Conservation (phyloP, 2,888 invertebrate genomes). For the Platycnemis pennipes region DNA sequence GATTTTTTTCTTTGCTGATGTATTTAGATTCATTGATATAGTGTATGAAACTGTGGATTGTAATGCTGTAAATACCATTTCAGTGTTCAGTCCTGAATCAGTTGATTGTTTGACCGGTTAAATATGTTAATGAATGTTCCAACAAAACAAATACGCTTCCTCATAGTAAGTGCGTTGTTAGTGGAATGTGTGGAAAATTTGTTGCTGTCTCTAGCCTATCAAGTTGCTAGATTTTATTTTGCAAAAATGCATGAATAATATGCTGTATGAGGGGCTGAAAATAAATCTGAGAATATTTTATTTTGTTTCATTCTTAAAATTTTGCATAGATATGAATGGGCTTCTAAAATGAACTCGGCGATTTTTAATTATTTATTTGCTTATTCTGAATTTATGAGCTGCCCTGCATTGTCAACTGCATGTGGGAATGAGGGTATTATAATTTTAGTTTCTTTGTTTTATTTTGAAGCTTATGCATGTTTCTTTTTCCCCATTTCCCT, state of each 20-base stretch:
- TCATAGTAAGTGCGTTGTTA: neutral
- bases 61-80: too few species aligned
- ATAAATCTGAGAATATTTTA: neutral
- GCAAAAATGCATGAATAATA: neutral
- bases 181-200: neutral
- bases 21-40: too few species aligned
- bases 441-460: constrained; percentile 69
- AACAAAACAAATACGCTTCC: too few species aligned
- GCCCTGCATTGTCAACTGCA: constrained; percentile 50
- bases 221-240: neutral
- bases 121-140: too few species aligned
- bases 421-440: constrained; percentile 66
- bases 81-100: too few species aligned
- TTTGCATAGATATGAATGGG: constrained; percentile 45
- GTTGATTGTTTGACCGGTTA: too few species aligned
- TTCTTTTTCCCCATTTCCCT: constrained; percentile 71
- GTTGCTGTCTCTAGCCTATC: neutral
- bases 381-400: neutral
- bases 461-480: constrained; percentile 71
- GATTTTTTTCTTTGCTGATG: too few species aligned
- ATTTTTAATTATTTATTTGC: constrained; percentile 34
- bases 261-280: neutral
- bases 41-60: too few species aligned
- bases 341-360: neutral
- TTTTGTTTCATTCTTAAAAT: neutral